Evolutionary conservation across 2,113 vertebrate species (phyloP), one percentile per base, ranked within the genome.

Genomic region (Tetraodon nigroviridis): DNA sequence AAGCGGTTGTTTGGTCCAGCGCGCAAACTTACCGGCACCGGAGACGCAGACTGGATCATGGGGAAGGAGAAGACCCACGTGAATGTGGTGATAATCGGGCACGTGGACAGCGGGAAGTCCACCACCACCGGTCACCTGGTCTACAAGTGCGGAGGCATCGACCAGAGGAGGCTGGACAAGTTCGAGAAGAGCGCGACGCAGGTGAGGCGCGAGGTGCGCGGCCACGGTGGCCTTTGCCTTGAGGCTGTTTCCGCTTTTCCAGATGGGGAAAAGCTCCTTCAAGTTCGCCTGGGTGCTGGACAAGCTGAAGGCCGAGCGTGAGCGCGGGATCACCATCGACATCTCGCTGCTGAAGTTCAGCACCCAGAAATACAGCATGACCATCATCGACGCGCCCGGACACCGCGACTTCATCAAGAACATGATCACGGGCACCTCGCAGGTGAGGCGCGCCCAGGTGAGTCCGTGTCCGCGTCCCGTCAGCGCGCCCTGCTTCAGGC

Each of bases 401-500:
- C 91, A 92, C 60, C 86, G 92, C 2, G 92, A 93, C 64, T 93
- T 92, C 69, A 92, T 92, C 15, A 93, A 92, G 27, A 92, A 92
- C 76, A 92, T 93, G 92, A 90, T 93, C n/a, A 93, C 91, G 0
- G 91, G 91, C n/a, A 91, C 92, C 0, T 91, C 91, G 1, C 91
- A 92, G 89, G 91, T 92, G 67, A 53, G 27, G 4, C 22, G 1
- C 14, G 1, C 0, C 0, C 1, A 5, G 4, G 3, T 1, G 14
- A 1, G 1, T 5, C 3, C 8, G 32, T 37, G 8, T 12, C 8
- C 32, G 32, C 32, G 32, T 37, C 32, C 32, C 32, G 8, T 37
- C 8, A 11, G 3, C 32, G 7, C 32, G 3, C 11, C 32, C 3
- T 37, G 8, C 8, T 12, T 37, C 32, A 37, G 32, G 12, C 1